These are phyloP conservation scores for Megaceryle torquata DNA, from an alignment of 2,113 vertebrate genomes.

Conservation along the genomic window DNA sequence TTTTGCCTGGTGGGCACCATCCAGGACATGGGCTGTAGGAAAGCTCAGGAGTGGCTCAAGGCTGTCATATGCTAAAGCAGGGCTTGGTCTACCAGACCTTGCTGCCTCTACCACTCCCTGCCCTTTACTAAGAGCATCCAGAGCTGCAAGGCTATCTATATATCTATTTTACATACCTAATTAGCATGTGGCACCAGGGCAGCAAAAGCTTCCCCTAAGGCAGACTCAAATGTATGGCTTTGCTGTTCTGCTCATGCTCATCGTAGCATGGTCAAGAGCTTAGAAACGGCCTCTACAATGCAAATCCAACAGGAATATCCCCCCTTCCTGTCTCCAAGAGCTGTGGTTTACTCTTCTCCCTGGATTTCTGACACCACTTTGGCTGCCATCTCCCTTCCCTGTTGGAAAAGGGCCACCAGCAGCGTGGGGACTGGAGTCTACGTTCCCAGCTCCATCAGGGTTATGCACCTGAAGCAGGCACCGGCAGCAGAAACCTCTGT, in stretches of 20 bases:
- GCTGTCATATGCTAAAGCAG: background rate
- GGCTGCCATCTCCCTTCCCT: background rate
- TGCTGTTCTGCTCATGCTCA: background rate
- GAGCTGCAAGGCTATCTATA: background rate
- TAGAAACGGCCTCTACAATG: fast-evolving
- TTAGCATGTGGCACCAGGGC: background rate
- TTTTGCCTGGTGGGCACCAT: background rate
- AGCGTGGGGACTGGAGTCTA: fast-evolving
- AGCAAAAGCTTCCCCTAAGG: background rate
- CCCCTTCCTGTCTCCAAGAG: background rate
- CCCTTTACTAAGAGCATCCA: fast-evolving
- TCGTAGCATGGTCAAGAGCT: background rate
- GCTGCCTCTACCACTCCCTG: background rate
- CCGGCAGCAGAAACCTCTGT: slow-evolving; percentile 32
- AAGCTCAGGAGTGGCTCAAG: background rate
- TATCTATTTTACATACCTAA: background rate
- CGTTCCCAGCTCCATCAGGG: background rate
- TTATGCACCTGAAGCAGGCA: background rate
- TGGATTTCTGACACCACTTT: background rate
- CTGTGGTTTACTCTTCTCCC: background rate
- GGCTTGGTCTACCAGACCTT: background rate
- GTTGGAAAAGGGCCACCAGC: background rate
- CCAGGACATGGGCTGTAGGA: fast-evolving
- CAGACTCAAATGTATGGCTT: background rate
- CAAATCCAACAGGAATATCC: background rate